Percentiles rank a stretch among this genome's conserved stretches.
Evolutionary conservation across 2,113 vertebrate species (phyloP).

Genomic region (Apeltes quadracus): DNA sequence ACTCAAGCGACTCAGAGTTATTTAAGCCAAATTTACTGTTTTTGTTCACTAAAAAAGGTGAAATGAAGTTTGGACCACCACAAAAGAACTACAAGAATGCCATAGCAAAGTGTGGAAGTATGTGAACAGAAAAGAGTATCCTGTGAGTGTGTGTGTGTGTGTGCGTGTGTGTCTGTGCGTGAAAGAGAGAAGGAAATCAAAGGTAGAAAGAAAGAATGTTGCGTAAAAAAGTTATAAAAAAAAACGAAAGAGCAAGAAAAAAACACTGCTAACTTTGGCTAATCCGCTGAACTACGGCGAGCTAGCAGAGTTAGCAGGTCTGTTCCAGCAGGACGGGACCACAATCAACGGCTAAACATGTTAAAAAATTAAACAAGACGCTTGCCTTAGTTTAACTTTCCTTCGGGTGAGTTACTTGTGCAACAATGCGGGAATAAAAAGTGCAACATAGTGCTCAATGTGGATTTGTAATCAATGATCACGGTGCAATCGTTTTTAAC

Average conservation of each 20-base stretch:
- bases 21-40: background rate
- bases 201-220: background rate
- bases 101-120: background rate
- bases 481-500: background rate
- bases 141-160: no score
- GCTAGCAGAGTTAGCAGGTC: background rate
- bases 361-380: background rate
- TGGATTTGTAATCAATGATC: background rate
- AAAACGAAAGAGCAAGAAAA: background rate
- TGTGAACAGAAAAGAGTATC: background rate
- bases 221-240: accelerated
- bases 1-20: background rate
- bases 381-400: background rate
- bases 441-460: background rate
- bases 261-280: background rate
- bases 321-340: background rate
- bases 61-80: background rate
- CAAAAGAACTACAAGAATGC: background rate
- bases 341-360: background rate
- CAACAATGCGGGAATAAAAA: background rate
- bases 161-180: background rate
- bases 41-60: background rate
- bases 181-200: no score
- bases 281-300: background rate
- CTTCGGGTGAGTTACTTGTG: background rate